Evolutionary conservation across 2,113 vertebrate species (phyloP), one percentile per base, ranked within the genome.

Genomic region (Mesocricetus auratus): DNA sequence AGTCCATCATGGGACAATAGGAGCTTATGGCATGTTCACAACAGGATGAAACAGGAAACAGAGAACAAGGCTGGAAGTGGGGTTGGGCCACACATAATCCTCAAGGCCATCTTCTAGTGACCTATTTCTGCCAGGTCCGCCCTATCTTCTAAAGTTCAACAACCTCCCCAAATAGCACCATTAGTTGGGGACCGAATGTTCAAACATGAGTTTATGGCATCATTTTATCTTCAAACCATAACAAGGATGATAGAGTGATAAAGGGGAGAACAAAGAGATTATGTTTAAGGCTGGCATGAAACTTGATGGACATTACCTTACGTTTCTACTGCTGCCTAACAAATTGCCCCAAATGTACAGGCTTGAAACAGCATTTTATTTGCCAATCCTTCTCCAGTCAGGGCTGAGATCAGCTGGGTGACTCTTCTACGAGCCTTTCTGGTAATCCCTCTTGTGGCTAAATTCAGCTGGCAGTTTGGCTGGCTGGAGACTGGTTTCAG

Each of bases 381-480:
- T 94, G 66, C 17, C 95, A 29, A n/a, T 45, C 42, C 81, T 92
- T 90, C 86, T 90, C 2, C 16, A 69, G 26, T 79, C 79, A 53
- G 66, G 75, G 42, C 69, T 92, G 42, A 47, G 36, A 90, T 92
- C 62, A 66, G 47, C 68, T 88, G 69, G 85, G 39, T 79, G 62
- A 90, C 75, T 95, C 74, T 92, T 94, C 89, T 62, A 39, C 47
- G 94, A 39, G 21, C 45, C 86, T 92, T 91, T 47, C 42, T 83
- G 45, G 36, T 66, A 79, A 93, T 79, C 56, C 71, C 21, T 85
- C 36, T 82, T 74, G 2, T 88, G 50, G 39, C 31, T 85, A 66
- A 89, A 92, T 95, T 92, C 56, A 87, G 71, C 68, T 56, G 36
- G n/a, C 75, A 69, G 1, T 78, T 79, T 74, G 75, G 42, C 47